These are phyloP conservation scores for Caerostris darwini DNA, from an alignment of 1,140 invertebrate genomes.

Conservation along the genomic window DNA sequence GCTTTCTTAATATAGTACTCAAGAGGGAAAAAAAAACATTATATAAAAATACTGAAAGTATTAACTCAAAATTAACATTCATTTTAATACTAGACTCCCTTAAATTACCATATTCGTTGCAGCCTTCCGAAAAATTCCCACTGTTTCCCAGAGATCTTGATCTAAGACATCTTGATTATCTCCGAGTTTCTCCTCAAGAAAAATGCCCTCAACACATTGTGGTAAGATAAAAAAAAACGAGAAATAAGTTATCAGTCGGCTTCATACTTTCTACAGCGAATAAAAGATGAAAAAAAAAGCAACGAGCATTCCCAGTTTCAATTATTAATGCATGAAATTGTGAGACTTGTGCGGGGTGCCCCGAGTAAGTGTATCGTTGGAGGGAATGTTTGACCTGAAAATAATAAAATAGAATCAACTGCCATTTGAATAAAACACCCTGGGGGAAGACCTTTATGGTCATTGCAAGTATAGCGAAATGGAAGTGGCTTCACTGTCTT, in stretches of 20 bases:
- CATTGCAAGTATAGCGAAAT: constrained; percentile 30
- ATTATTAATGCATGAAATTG: constrained; percentile 44
- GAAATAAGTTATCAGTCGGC: background rate
- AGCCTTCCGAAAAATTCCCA: too few species aligned
- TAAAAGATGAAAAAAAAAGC: background rate
- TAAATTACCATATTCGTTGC: too few species aligned
- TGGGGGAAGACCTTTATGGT: constrained; percentile 15
- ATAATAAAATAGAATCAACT: constrained; percentile 52
- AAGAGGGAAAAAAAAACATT: too few species aligned
- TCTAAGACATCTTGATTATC: background rate
- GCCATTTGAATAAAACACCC: constrained; percentile 27
- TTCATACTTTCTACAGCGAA: background rate
- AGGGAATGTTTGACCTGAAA: background rate
- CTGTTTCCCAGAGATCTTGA: background rate
- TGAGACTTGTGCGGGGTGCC: constrained; percentile 22
- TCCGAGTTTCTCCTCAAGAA: background rate
- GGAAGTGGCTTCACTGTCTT: background rate
- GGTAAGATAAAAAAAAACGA: background rate
- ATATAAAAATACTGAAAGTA: too few species aligned
- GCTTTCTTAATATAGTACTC: too few species aligned
- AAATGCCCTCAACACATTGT: background rate
- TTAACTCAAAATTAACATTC: too few species aligned
- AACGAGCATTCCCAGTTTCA: constrained; percentile 30
- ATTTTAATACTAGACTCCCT: too few species aligned
- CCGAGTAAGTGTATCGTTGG: constrained; percentile 29